phyloP scores from a whole-genome alignment of 2,797 vertebrate genomes.

The Mus caroli region DNA sequence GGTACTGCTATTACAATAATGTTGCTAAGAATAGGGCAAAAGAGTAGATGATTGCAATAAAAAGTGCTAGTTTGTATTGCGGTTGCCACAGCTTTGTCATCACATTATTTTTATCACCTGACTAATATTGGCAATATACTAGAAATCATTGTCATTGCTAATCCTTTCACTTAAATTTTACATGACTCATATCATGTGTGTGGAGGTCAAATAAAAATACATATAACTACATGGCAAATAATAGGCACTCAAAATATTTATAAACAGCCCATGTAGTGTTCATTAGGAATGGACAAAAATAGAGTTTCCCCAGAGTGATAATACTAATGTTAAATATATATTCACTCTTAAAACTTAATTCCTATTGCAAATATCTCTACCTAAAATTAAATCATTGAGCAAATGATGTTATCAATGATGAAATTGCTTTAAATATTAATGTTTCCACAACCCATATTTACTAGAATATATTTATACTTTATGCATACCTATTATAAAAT shows the following conservation, averaged over 20 bases:
- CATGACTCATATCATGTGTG: neutral
- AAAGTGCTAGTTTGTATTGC: neutral
- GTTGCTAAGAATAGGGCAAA: rapidly evolving
- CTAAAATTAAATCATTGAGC: neutral
- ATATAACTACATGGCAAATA: neutral
- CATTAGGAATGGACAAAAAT: neutral
- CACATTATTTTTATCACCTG: neutral
- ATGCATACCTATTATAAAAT: neutral
- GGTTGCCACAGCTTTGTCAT: neutral
- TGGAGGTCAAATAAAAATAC: neutral
- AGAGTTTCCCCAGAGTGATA: neutral
- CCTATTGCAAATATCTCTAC: neutral
- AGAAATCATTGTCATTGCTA: neutral
- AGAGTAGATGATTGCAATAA: neutral
- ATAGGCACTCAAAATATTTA: neutral
- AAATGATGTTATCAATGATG: neutral
- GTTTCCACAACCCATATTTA: neutral
- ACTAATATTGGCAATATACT: neutral
- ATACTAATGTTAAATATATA: neutral
- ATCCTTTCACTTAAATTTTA: neutral
- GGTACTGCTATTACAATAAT: neutral
- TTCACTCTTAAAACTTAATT: neutral
- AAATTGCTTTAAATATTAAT: slow-evolving; percentile 15
- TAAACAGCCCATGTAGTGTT: neutral
- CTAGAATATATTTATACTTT: slow-evolving; percentile 5